Conservation (phyloP, 2,797 vertebrate species). For the Anisognathus igniventris region DNA sequence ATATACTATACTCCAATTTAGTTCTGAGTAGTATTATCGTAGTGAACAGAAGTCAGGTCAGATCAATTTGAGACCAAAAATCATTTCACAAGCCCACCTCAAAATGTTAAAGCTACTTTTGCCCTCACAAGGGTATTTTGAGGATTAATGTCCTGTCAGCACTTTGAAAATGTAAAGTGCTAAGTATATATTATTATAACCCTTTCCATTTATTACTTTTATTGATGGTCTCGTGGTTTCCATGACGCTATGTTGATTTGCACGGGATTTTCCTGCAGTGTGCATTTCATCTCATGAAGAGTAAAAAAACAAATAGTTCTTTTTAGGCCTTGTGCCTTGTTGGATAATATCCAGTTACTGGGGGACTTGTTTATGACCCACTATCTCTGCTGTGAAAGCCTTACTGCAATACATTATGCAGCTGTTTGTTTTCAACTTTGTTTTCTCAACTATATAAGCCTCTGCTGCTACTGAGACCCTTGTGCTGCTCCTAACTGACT, state of each 20-base stretch:
- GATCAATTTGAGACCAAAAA: constrained; percentile 14
- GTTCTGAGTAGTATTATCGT: not conserved
- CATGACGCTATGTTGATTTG: constrained; percentile 55
- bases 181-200: constrained; percentile 67
- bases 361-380: constrained; percentile 66
- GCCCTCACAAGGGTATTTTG: constrained; percentile 35
- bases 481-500: not conserved
- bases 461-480: constrained; percentile 29
- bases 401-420: constrained; percentile 50
- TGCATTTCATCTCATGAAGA: constrained; percentile 55
- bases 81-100: not conserved
- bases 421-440: constrained; percentile 66
- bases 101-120: constrained; percentile 25
- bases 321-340: constrained; percentile 47
- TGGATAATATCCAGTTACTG: constrained; percentile 56
- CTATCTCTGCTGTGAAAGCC: constrained; percentile 50
- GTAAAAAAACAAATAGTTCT: constrained; percentile 45
- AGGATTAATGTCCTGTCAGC: constrained; percentile 61
- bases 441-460: constrained; percentile 54
- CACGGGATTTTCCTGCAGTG: constrained; percentile 56
- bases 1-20: not conserved
- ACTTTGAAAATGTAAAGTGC: constrained; percentile 62
- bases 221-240: constrained; percentile 54
- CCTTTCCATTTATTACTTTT: constrained; percentile 63
- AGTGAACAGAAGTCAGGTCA: not conserved